Evolutionary conservation across 2,797 vertebrate genomes (phyloP).

Genomic region (Aselliscus stoliczkanus): DNA sequence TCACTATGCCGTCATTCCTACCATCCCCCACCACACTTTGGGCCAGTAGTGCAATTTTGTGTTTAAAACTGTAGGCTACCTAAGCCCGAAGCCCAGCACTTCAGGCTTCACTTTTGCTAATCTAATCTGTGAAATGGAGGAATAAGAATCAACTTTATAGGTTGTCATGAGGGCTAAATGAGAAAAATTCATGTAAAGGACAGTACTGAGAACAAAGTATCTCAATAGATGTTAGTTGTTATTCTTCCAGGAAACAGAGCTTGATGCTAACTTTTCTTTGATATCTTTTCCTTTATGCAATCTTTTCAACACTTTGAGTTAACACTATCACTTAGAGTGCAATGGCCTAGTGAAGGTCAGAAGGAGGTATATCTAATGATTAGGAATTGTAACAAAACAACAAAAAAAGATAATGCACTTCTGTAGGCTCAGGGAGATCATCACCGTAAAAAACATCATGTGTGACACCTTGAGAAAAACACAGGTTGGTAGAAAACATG

Average conservation of each 20-base stretch:
- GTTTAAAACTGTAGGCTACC: neutral
- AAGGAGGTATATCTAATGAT: neutral
- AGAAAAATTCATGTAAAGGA: neutral
- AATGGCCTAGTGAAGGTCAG: neutral
- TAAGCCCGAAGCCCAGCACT: neutral
- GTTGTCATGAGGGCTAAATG: neutral
- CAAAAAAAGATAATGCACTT: neutral
- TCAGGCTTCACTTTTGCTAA: neutral
- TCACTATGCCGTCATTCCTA: neutral
- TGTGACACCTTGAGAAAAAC: neutral
- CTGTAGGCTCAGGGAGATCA: neutral
- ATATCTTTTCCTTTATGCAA: neutral
- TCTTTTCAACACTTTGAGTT: neutral
- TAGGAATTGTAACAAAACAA: neutral
- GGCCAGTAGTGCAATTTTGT: rapidly evolving
- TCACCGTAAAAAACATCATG: rapidly evolving
- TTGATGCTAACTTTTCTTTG: neutral
- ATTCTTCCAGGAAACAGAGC: neutral
- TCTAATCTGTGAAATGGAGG: neutral
- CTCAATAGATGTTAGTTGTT: neutral
- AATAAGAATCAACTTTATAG: neutral
- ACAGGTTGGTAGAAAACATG: neutral
- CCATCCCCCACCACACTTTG: neutral
- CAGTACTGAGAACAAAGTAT: neutral
- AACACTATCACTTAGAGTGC: too few species aligned